These are phyloP conservation scores for Corticium candelabrum DNA, from an alignment of 37 sponge, comb jelly and placozoan genomes.

Conservation along the genomic window DNA sequence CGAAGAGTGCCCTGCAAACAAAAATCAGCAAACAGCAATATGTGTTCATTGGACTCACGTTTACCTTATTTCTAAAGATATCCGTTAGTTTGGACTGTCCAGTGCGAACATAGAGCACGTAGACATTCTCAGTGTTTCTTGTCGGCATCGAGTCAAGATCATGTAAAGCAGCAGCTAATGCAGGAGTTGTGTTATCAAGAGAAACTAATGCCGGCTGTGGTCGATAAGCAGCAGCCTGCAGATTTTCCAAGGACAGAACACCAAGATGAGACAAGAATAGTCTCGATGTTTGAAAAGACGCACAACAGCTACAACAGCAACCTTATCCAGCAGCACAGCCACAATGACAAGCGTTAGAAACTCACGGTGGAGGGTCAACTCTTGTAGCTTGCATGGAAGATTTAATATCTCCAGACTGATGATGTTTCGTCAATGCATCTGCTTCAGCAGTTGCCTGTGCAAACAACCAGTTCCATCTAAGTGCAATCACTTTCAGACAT, in stretches of 20 bases:
- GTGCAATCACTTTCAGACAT: no score
- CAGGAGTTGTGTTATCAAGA: slow-evolving; percentile 34
- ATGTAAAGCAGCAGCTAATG: slow-evolving; percentile 27
- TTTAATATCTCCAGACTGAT: no score
- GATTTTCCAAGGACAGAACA: slow-evolving; percentile 31
- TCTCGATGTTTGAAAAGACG: slow-evolving; percentile 41
- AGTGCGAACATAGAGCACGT: slow-evolving; percentile 58
- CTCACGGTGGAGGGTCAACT: no score
- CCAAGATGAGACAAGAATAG: slow-evolving; percentile 57
- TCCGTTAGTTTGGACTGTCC: slow-evolving; percentile 50
- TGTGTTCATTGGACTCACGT: not conserved
- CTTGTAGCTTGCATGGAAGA: no score
- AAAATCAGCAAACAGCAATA: not conserved
- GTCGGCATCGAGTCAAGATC: slow-evolving; percentile 61
- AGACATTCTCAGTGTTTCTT: slow-evolving; percentile 67
- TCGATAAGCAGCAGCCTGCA: not conserved
- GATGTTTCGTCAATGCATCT: no score
- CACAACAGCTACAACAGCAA: not conserved
- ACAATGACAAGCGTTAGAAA: no score
- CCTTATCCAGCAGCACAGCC: no score
- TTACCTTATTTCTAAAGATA: slow-evolving; percentile 46
- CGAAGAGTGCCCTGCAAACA: not conserved
- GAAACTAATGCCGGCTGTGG: not conserved
- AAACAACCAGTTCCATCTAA: no score
- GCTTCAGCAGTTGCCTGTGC: no score